Conservation (phyloP, 1,140 invertebrate genomes). For the Pachypsylla venusta region DNA sequence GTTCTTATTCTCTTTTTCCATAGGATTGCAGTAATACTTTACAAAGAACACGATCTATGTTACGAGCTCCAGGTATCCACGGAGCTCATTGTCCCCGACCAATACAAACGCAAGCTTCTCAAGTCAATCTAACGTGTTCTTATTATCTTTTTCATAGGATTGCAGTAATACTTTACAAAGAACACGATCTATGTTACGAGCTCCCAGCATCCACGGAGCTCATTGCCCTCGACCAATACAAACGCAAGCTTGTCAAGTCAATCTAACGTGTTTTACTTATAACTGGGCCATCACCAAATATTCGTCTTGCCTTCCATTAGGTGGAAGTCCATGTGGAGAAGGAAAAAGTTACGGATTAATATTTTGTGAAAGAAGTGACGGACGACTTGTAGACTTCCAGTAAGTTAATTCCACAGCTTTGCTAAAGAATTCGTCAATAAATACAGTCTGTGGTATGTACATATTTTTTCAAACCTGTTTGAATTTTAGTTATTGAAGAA, state of each 20-base stretch:
- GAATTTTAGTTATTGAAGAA: too few species aligned
- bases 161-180: slow-evolving; percentile 35
- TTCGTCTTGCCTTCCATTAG: slow-evolving; percentile 41
- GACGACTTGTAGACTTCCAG: slow-evolving; percentile 38
- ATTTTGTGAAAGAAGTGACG: slow-evolving; percentile 40
- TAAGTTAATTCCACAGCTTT: too few species aligned
- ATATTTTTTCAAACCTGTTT: too few species aligned
- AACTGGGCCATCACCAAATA: slow-evolving; percentile 42
- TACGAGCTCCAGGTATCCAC: slow-evolving; percentile 35
- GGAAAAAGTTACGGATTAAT: slow-evolving; percentile 39
- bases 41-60: slow-evolving; percentile 39
- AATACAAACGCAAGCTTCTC: slow-evolving; percentile 39
- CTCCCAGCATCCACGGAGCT: slow-evolving; percentile 32
- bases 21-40: slow-evolving; percentile 33
- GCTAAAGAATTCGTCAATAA: too few species aligned
- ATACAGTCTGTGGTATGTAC: too few species aligned
- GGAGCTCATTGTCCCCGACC: slow-evolving; percentile 37
- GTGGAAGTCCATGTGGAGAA: slow-evolving; percentile 44
- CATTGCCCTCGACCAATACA: slow-evolving; percentile 39
- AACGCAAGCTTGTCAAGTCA: slow-evolving; percentile 38
- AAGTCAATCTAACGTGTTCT: slow-evolving; percentile 34
- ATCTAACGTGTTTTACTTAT: slow-evolving; percentile 37
- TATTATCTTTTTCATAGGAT: slow-evolving; percentile 21
- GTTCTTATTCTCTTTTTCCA: slow-evolving; percentile 22
- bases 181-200: slow-evolving; percentile 40